Evolutionary conservation across 2,888 invertebrate genomes (phyloP).

Genomic region (Agrotis puta): DNA sequence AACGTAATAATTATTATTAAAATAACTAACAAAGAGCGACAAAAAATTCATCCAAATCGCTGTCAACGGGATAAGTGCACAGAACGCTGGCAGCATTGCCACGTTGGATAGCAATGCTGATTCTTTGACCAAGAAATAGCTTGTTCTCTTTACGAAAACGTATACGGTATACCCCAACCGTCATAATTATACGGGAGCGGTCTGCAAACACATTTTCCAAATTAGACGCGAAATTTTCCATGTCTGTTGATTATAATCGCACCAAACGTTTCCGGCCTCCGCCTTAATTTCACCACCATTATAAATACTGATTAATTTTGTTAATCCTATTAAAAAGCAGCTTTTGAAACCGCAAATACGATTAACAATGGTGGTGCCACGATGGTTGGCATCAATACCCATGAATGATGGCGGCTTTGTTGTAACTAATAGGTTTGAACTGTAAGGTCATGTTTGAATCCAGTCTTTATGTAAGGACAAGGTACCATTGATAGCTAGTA

Average conservation of each 20-base stretch:
- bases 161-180: slow-evolving; percentile 1
- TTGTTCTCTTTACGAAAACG: slow-evolving; percentile 4
- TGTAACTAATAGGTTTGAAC: slow-evolving; percentile 28
- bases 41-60: too few species aligned
- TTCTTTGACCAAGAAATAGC: slow-evolving; percentile 1
- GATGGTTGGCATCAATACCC: slow-evolving; percentile 19
- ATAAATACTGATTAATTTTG: slow-evolving; percentile 44
- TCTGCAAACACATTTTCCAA: slow-evolving; percentile 13
- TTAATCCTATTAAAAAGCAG: slow-evolving; percentile 36
- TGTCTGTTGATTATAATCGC: slow-evolving; percentile 46
- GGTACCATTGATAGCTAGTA: background rate
- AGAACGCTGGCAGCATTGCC: too few species aligned
- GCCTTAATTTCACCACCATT: slow-evolving; percentile 17
- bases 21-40: too few species aligned
- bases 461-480: background rate
- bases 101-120: too few species aligned
- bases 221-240: slow-evolving; percentile 14
- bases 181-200: slow-evolving; percentile 3
- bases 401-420: slow-evolving; percentile 41
- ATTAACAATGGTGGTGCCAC: slow-evolving; percentile 29
- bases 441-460: slow-evolving; percentile 21
- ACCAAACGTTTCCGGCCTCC: slow-evolving; percentile 30
- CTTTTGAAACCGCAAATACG: slow-evolving; percentile 24
- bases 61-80: too few species aligned
- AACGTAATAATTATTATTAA: too few species aligned